Percentiles rank a stretch among this genome's conserved stretches.
phyloP scores from a whole-genome alignment of 2,888 invertebrate species.

The Tenodera sinensis region DNA sequence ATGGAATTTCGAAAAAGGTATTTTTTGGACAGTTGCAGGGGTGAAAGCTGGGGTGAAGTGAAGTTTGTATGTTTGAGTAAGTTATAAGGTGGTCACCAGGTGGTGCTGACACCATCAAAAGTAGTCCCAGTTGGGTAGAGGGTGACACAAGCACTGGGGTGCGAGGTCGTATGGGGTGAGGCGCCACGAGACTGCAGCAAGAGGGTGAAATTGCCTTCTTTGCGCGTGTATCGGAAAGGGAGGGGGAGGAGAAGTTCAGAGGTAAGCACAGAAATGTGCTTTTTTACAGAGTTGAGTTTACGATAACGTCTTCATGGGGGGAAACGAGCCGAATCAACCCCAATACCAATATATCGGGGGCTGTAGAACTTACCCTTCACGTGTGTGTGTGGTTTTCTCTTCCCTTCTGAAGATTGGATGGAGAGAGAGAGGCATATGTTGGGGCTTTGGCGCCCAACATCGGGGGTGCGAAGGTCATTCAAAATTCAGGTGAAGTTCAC shows the following conservation, averaged over 20 bases:
- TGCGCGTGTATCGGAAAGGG: constrained; percentile 5
- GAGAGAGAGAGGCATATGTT: neutral
- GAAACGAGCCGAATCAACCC: constrained; percentile 25
- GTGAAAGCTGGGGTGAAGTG: neutral
- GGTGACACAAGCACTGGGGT: neutral
- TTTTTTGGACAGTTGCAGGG: neutral
- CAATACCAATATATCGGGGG: constrained; percentile 22
- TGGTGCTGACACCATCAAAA: constrained; percentile 22
- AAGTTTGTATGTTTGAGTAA: constrained; percentile 14
- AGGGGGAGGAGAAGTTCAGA: constrained; percentile 3
- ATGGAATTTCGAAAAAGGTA: neutral
- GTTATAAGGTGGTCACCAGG: constrained; percentile 24
- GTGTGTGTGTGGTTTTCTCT: neutral
- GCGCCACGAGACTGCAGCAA: neutral
- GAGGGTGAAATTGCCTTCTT: constrained; percentile 18
- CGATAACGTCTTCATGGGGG: constrained; percentile 23
- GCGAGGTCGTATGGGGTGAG: neutral
- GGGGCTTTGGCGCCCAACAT: neutral
- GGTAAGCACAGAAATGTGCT: constrained; percentile 16
- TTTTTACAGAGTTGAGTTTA: constrained; percentile 12
- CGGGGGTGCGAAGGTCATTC: neutral
- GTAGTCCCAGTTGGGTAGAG: constrained; percentile 14
- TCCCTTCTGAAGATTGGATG: neutral
- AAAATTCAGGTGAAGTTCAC: neutral
- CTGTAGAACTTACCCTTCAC: constrained; percentile 20